phyloP scores from a whole-genome alignment of 1,140 invertebrate genomes.

The Wiebesia pumilae region DNA sequence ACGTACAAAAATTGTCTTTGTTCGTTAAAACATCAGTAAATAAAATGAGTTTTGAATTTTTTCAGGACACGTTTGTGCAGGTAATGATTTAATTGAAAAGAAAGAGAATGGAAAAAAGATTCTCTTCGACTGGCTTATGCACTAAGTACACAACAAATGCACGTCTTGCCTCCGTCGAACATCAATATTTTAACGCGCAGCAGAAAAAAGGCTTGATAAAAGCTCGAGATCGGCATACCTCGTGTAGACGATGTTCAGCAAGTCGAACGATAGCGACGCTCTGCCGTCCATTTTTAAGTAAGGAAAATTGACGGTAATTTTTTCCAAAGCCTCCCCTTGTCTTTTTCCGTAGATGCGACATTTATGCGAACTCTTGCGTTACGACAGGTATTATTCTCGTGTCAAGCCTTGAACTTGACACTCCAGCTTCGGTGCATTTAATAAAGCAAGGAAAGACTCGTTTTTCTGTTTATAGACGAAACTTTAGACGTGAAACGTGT shows the following conservation, averaged over 20 bases:
- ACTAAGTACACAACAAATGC: too few relatives aligned
- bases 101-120: too few relatives aligned
- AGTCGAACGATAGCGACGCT: conserved; percentile 62
- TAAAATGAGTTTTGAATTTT: too few relatives aligned
- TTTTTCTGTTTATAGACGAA: background rate
- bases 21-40: too few relatives aligned
- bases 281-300: conserved; percentile 65
- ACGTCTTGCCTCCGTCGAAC: background rate
- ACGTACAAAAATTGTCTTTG: too few relatives aligned
- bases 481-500: background rate
- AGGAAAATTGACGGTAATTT: conserved; percentile 65
- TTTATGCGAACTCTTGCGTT: conserved; percentile 20
- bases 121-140: background rate
- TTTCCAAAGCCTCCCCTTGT: conserved; percentile 46
- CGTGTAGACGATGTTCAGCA: conserved; percentile 67
- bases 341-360: conserved; percentile 62
- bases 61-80: too few relatives aligned
- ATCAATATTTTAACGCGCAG: background rate
- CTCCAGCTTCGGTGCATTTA: too few relatives aligned
- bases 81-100: too few relatives aligned
- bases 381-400: too few relatives aligned
- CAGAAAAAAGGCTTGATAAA: background rate
- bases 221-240: conserved; percentile 61
- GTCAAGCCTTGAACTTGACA: too few relatives aligned
- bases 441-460: too few relatives aligned